Base-by-base conservation (phyloP, 2,888 invertebrate species). In the Clistopyga incitator region DNA sequence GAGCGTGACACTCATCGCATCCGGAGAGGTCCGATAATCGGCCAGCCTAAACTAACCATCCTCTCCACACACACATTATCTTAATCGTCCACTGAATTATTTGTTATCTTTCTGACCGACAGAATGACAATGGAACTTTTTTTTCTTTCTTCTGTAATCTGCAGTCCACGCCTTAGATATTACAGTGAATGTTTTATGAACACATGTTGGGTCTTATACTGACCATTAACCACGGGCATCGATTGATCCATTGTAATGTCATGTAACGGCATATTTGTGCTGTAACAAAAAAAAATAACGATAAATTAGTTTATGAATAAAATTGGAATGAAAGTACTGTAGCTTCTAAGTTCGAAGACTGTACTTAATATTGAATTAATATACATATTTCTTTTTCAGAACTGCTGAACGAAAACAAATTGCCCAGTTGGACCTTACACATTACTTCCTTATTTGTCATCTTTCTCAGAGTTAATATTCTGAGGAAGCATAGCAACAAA, bases 221-320 rank as follows among this genome's bases (percentile, higher is more conserved):
- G 74, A 92, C 92, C 90, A 85, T 89, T 90, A 34, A 86, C 78
- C 38, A 90, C 29, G 42, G 88, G 88, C 70, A 88, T 47, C 4
- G 92, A 89, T 68, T 90, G 88, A 68, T 88, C 89, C 90, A 92
- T 89, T 34, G 92, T 91, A 10, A 91, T 89, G 54, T 92, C 91
- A 47, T 89, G 90, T 50, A 91, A 71, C 20, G 91, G 89, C 86
- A 90, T 88, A 75, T 87, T 90, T 2, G 91, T 92, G 76, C 92
- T 92, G 88, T 11, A 91, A 92, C 82, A 89, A 52, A 87, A 67
- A 87, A 67, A 75, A 75, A 4, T 3, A 65, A 50, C 11, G 15
- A 61, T 18, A 64, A 76, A 65, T 34, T n/a, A 52, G 70, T 45
- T 20, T 38, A 29, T 61, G 23, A 70, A 20, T 47, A 2, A 2